phyloP scores from a whole-genome alignment of 2,888 invertebrate genomes.

The Ferrisia virgata region DNA sequence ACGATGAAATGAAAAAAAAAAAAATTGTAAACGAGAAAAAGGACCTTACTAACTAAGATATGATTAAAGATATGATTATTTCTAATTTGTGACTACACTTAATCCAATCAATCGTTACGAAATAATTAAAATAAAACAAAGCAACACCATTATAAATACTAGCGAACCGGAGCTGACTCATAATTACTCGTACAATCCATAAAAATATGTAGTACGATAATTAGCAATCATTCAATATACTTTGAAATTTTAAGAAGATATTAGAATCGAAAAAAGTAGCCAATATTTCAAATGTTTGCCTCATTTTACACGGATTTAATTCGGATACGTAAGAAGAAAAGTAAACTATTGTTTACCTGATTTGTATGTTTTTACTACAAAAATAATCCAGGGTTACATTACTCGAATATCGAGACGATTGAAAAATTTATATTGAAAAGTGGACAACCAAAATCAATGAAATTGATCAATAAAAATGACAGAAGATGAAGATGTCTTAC shows the following conservation, averaged over 20 bases:
- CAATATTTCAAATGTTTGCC: not conserved
- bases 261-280: not conserved
- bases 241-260: not conserved
- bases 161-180: not conserved
- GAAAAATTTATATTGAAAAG: too few species aligned
- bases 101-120: not conserved
- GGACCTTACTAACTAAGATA: constrained; percentile 16
- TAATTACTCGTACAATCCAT: not conserved
- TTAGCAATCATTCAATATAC: not conserved
- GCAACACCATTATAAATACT: not conserved
- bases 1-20: too few species aligned
- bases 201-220: not conserved
- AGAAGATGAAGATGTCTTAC: too few species aligned
- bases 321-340: not conserved
- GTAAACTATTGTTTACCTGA: not conserved
- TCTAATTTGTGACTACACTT: constrained; percentile 19
- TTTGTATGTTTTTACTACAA: too few species aligned
- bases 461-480: too few species aligned
- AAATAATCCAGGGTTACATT: too few species aligned
- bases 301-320: not conserved
- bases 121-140: not conserved
- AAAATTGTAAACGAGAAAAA: not conserved
- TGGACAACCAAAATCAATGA: too few species aligned
- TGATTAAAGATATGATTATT: constrained; percentile 27
- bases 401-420: too few species aligned